Base-by-base conservation (phyloP, 2,888 invertebrate genomes). In the Torymus texanus region DNA sequence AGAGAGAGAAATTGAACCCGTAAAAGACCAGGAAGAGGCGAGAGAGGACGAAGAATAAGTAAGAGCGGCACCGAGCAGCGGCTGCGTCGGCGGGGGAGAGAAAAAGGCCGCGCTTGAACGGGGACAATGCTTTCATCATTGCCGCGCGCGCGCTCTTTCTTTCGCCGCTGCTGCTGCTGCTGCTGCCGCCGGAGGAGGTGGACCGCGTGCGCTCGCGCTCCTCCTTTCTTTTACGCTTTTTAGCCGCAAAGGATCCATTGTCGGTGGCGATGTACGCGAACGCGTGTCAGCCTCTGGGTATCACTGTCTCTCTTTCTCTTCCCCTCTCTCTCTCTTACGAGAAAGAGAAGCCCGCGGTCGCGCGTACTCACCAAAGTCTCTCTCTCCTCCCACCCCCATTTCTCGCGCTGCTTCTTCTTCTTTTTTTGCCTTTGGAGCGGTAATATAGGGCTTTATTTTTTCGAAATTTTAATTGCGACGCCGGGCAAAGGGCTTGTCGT, bases 101-200 rank as follows among this genome's bases (percentile, higher is more conserved):
- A 83, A 83, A 82, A 84, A 82, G 85, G 83, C 82, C 41, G n/a
- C 82, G 83, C 85, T 85, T 85, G 86, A 87, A 85, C 86, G 85
- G 86, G 88, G 87, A 90, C 90, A 90, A 90, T 90, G 90, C 90
- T 90, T 90, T 90, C 89, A 90, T 90, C 90, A 88, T 90, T 88
- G 90, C 90, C 90, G 89, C 88, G 72, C 79, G 77, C 51, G 24
- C 73, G 29, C 59, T 86, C 86, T 87, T 88, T 88, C 88, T 88
- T 88, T 88, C 86, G 86, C 63, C 55, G 50, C 56, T 21, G 12
- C 18, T 61, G 58, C 68, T 61, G 58, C 68, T 21, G 21, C 21
- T 29, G 79, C 68, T 73, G 68, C 74, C 59, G 21, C 62, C 41
- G 41, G 41, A 41, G 67, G 58, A 67, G 75, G 70, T 73, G 80